Percentiles rank a stretch among this genome's conserved stretches.
Evolutionary conservation across 64 coral and sea anemone species (phyloP).

Genomic region (Platygyra sinensis): DNA sequence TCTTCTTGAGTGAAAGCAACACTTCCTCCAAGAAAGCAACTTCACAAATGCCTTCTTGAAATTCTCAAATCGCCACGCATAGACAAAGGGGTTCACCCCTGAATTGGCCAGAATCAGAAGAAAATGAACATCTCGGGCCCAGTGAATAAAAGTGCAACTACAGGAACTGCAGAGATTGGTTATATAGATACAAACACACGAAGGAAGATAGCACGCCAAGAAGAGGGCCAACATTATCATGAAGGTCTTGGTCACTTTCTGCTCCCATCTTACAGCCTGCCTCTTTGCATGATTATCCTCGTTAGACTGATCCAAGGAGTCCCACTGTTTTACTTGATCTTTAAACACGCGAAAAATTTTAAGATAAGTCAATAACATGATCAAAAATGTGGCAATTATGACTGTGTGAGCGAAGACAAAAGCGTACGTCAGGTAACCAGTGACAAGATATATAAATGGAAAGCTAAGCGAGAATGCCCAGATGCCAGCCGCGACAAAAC

Average conservation of each 20-base stretch:
- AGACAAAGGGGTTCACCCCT: constrained; percentile 79
- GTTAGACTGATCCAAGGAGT: constrained; percentile 26
- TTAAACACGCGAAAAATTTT: constrained; percentile 73
- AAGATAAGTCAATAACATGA: constrained; percentile 78
- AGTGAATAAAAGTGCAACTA: constrained; percentile 69
- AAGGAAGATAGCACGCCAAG: constrained; percentile 73
- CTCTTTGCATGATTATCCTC: constrained; percentile 61
- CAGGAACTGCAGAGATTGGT: constrained; percentile 73
- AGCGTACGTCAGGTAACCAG: constrained; percentile 66
- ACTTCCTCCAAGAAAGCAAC: not conserved
- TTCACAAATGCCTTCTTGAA: constrained; percentile 60
- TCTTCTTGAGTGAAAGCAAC: not conserved
- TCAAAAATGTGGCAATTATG: constrained; percentile 64
- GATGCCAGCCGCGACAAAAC: constrained; percentile 55
- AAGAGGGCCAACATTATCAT: constrained; percentile 73
- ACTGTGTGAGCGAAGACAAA: constrained; percentile 84
- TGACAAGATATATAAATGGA: constrained; percentile 70
- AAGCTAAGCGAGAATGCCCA: constrained; percentile 74
- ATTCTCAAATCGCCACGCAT: constrained; percentile 77
- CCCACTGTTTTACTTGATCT: constrained; percentile 55
- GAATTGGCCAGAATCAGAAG: constrained; percentile 75
- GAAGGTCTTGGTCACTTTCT: constrained; percentile 86
- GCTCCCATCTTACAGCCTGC: constrained; percentile 66
- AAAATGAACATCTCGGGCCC: constrained; percentile 71
- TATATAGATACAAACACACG: constrained; percentile 72